A percentile compares a stretch with the other conserved stretches of the same genome.
Conservation (phyloP, 2,888 invertebrate genomes). For the Acanthosepion pharaonis region DNA sequence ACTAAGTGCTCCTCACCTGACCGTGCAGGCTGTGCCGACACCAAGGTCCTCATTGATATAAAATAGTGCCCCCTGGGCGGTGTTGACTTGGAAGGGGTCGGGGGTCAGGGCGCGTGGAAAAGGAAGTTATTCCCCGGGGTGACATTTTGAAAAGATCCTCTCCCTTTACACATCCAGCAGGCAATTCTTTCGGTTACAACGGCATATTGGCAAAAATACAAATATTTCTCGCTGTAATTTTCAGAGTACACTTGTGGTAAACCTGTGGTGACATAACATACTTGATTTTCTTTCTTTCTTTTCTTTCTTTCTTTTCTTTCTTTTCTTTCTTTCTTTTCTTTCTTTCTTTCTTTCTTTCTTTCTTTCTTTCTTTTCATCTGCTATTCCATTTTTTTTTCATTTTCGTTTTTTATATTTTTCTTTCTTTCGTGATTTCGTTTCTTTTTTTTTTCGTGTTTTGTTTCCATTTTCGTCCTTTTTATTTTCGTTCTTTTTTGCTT, state of each 20-base stretch:
- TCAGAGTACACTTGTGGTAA: not conserved
- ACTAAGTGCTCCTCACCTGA: slow-evolving; percentile 22
- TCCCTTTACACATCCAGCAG: not conserved
- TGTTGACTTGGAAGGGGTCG: not conserved
- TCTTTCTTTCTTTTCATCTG: not conserved
- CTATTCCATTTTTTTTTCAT: not conserved
- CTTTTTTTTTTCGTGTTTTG: not conserved
- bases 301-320: not conserved
- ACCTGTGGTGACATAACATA: not conserved
- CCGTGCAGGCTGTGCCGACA: not conserved
- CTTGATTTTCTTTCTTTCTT: not conserved
- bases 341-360: not conserved
- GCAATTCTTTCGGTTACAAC: not conserved
- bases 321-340: not conserved
- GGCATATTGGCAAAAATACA: not conserved
- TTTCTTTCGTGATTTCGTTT: not conserved
- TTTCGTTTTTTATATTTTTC: not conserved
- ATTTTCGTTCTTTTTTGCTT: no score
- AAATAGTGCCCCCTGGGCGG: not conserved
- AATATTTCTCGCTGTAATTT: not conserved
- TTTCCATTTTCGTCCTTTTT: not conserved
- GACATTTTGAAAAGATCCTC: not conserved
- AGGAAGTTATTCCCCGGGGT: slow-evolving; percentile 21
- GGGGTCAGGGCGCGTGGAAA: slow-evolving; percentile 11
- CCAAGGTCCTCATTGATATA: not conserved